Evolutionary conservation across 2,113 vertebrate species (phyloP).

Genomic region (Phrynosoma blainvillii): DNA sequence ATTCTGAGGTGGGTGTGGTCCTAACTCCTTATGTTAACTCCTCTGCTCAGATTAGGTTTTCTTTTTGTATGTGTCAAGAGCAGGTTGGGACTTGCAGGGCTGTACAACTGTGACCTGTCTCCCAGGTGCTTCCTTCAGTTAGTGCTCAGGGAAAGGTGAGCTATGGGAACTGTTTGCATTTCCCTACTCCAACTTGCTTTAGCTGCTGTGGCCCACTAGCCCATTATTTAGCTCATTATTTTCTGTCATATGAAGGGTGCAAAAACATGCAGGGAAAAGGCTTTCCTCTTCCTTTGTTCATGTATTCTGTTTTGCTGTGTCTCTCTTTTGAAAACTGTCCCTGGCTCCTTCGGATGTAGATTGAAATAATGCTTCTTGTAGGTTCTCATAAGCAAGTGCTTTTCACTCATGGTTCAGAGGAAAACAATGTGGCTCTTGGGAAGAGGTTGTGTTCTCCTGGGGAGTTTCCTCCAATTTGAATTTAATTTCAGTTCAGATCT

Average conservation of each 20-base stretch:
- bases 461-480: conserved; percentile 65
- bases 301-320: not conserved
- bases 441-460: conserved; percentile 45
- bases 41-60: not conserved
- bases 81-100: too few relatives aligned
- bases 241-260: not conserved
- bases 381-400: conserved; percentile 24
- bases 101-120: not conserved
- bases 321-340: not conserved
- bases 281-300: not conserved
- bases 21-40: too few relatives aligned
- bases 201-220: not conserved
- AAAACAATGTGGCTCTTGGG: conserved; percentile 27
- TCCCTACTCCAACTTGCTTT: not conserved
- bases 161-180: not conserved
- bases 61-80: not conserved
- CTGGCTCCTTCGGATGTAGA: conserved; percentile 36
- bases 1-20: too few relatives aligned
- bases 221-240: not conserved
- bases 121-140: not conserved
- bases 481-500: conserved; percentile 77
- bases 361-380: conserved; percentile 32
- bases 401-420: conserved; percentile 43
- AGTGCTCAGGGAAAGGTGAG: not conserved
- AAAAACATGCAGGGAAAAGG: not conserved